phyloP scores from a whole-genome alignment of 2,797 vertebrate genomes.

The Fratercula arctica region DNA sequence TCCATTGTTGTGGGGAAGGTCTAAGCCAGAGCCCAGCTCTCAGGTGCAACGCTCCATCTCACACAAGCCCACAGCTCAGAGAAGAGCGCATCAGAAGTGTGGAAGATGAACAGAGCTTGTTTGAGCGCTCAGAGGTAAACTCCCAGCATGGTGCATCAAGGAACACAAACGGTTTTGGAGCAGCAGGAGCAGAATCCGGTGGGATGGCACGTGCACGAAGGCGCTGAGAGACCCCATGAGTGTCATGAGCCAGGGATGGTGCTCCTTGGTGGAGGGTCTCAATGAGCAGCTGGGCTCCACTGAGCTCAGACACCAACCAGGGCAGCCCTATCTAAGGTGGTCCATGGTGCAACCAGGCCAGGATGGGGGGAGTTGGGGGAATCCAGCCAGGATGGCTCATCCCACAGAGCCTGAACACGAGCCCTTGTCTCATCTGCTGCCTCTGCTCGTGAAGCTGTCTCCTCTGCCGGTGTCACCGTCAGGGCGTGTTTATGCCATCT shows the following conservation, averaged over 20 bases:
- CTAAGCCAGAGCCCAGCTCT: neutral
- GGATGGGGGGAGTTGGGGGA: too few relatives aligned
- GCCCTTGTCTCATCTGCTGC: neutral
- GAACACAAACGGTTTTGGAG: accelerated
- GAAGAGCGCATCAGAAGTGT: neutral
- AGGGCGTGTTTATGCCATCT: neutral
- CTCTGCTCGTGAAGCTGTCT: neutral
- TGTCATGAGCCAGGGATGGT: accelerated
- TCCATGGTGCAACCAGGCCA: accelerated
- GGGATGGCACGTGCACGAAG: neutral
- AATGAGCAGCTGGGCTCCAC: neutral
- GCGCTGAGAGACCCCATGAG: accelerated
- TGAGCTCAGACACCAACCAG: neutral
- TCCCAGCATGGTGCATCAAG: accelerated
- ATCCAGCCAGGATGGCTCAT: accelerated
- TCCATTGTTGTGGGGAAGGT: accelerated
- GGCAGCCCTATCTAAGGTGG: accelerated
- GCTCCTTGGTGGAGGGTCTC: neutral
- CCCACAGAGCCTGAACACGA: accelerated
- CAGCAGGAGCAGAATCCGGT: neutral
- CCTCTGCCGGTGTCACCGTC: neutral
- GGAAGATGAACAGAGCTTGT: neutral
- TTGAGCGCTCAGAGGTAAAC: neutral
- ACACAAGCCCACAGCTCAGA: neutral
- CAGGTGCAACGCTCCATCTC: neutral